Conservation (phyloP, 2,797 vertebrate species). For the Pterois miles region DNA sequence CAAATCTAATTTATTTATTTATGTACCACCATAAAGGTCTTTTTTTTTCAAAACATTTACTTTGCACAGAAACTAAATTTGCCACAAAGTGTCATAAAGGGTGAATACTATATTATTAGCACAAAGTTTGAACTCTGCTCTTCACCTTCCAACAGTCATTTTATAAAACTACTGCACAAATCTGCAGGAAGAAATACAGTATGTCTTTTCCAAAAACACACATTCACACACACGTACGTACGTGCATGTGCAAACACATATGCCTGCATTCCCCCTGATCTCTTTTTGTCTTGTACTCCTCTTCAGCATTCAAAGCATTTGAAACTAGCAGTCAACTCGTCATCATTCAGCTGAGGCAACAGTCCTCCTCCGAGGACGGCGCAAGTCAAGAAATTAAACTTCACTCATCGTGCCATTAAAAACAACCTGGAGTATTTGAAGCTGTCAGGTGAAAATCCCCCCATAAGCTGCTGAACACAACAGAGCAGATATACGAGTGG, state of each 20-base stretch:
- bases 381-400: constrained; percentile 59
- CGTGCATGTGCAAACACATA: neutral
- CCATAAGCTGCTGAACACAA: constrained; percentile 65
- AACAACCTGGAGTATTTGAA: constrained; percentile 69
- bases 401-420: constrained; percentile 66
- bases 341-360: constrained; percentile 55
- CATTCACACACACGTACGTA: neutral
- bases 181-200: constrained; percentile 30
- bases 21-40: neutral
- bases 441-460: constrained; percentile 66
- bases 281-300: constrained; percentile 23
- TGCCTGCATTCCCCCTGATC: constrained; percentile 28
- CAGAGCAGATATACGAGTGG: constrained; percentile 70
- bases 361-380: constrained; percentile 64
- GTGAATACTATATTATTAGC: neutral
- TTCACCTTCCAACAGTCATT: constrained; percentile 1
- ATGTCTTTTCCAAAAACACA: neutral
- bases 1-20: neutral
- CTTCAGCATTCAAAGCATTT: constrained; percentile 58
- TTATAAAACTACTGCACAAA: constrained; percentile 17
- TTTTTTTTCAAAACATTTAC: neutral
- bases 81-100: neutral
- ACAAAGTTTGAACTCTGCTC: constrained; percentile 17
- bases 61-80: neutral
- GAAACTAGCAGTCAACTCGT: constrained; percentile 55